Conservation (phyloP, 1,140 invertebrate genomes). For the Bemisia tabaci region DNA sequence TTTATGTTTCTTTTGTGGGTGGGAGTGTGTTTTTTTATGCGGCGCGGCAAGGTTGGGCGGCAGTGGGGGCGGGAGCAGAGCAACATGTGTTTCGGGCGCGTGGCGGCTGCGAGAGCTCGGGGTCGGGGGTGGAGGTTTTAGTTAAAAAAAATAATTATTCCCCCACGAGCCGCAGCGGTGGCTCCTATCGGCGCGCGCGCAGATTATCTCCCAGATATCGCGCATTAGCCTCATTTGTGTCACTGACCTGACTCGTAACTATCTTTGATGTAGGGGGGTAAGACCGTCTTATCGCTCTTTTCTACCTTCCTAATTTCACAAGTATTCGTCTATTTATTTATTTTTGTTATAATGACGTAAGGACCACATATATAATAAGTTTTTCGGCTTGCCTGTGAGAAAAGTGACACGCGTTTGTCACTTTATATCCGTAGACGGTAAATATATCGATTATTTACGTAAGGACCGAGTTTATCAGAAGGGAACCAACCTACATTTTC, state of each 20-base stretch:
- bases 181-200: not conserved
- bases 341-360: too few species aligned
- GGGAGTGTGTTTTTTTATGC: too few species aligned
- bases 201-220: not conserved
- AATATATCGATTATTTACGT: too few species aligned
- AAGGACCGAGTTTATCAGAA: too few species aligned
- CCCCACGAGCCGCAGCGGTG: not conserved
- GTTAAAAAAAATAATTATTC: not conserved
- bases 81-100: not conserved
- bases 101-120: not conserved
- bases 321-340: too few species aligned
- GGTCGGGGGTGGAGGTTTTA: not conserved
- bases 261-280: not conserved
- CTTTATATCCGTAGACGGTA: too few species aligned
- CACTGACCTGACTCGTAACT: not conserved
- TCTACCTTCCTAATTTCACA: not conserved
- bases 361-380: too few species aligned
- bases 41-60: too few species aligned
- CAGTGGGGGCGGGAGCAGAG: not conserved
- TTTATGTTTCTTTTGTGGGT: too few species aligned
- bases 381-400: too few species aligned
- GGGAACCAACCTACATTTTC: too few species aligned
- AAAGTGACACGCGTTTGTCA: too few species aligned
- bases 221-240: not conserved
- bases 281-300: not conserved